Evolutionary conservation across 2,113 vertebrate genomes (phyloP).

Genomic region (Heterocephalus glaber): DNA sequence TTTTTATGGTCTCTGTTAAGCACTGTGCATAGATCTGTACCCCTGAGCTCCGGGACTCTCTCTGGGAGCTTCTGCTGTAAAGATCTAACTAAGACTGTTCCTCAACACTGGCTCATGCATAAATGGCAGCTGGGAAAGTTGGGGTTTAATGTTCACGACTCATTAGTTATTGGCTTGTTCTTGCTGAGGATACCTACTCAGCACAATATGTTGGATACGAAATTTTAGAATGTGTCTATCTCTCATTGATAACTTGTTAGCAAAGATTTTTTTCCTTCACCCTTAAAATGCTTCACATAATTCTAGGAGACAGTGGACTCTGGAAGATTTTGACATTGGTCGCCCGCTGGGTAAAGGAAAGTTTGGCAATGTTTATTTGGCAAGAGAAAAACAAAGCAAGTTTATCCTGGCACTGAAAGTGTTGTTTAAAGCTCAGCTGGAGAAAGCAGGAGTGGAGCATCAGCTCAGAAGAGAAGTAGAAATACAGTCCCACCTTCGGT

Average conservation of each 20-base stretch:
- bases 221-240: not conserved
- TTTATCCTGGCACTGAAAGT: constrained; percentile 98
- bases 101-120: not conserved
- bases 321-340: constrained; percentile 98
- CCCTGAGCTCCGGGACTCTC: not conserved
- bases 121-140: not conserved
- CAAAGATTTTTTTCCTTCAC: not conserved
- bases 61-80: not conserved
- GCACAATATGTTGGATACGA: not conserved
- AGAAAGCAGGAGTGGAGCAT: constrained; percentile 96
- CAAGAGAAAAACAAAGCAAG: constrained; percentile 93
- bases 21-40: not conserved
- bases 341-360: constrained; percentile 97
- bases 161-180: not conserved
- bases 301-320: constrained; percentile 91
- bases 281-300: constrained; percentile 31
- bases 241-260: not conserved
- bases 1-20: not conserved
- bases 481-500: constrained; percentile 98
- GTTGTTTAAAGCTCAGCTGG: constrained; percentile 95
- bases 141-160: not conserved
- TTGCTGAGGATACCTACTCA: not conserved
- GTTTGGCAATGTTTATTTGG: constrained; percentile 98
- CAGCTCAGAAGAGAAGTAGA: constrained; percentile 96
- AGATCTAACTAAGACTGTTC: not conserved